Base-by-base conservation (phyloP, 2,888 invertebrate genomes). In the Cheilosia variabilis region DNA sequence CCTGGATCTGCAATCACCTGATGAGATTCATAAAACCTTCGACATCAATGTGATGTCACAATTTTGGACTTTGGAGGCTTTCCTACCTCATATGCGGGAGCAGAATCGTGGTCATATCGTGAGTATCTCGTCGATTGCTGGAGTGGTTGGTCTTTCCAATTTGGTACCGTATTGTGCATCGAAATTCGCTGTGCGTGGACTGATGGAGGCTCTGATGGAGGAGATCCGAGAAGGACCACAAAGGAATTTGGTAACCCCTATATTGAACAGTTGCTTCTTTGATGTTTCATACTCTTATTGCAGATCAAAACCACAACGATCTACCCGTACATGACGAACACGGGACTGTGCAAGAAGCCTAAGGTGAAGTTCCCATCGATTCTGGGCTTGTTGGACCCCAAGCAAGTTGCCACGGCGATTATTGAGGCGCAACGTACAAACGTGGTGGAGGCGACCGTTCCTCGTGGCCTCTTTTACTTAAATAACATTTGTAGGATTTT, bases 261-360 rank as follows among this genome's bases (percentile, higher is more conserved):
- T 43, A n/a, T 41, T 45, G 83, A 94, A 93, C 22, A 37, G 43
- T 65, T 57, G 4, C 19, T 27, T 31, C 41, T 55, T 55, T 55
- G 71, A 72, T 41, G 43, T 58, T 65, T 77, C 60, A 66, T 53
- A 53, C 34, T 60, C 71, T 66, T 58, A 15, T 87, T 90, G 72
- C 91, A 95, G 93, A 94, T 98, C 58, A 95, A 96, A 89, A 93
- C 96, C 75, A 98, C 98, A 0, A 95, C 95, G 0, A 95, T 98
- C 82, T 98, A 95, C 90, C 98, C 98, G 0, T 97, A 96, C 92
- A 97, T 98, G 93, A 96, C 97, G 19, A 95, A 97, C 91, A 98
- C 97, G 0, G 97, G 97, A 0, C 93, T 98, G 13, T 96, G 96
- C 90, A 96, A 96, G 90, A 95, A 95, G 88, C 96, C 96, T 0